These are phyloP conservation scores for Tupaia chinensis DNA, from an alignment of 2,113 vertebrate genomes.

Conservation along the genomic window DNA sequence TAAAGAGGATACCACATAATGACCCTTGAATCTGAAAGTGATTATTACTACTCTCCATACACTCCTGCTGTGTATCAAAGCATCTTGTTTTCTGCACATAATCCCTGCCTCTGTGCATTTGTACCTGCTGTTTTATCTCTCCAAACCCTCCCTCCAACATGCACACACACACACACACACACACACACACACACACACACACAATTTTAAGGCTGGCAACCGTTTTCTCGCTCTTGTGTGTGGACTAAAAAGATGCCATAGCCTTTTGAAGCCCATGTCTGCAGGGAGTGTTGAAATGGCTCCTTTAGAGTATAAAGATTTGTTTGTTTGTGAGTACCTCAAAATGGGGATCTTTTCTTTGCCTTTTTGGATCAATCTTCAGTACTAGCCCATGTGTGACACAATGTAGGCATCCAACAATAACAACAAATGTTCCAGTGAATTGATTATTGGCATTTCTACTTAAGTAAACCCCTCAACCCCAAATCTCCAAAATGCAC, in stretches of 20 bases:
- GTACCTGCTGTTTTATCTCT: neutral
- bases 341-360: neutral
- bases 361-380: neutral
- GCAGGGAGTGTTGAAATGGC: neutral
- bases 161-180: no score
- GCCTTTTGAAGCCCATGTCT: neutral
- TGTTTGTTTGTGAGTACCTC: neutral
- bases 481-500: neutral
- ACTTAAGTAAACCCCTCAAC: neutral
- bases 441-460: neutral
- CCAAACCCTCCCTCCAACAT: neutral
- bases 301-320: neutral
- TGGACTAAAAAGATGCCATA: neutral
- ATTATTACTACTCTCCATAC: neutral
- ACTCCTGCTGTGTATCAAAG: neutral
- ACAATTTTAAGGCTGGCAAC: neutral
- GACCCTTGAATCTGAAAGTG: neutral
- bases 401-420: neutral
- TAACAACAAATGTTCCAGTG: neutral
- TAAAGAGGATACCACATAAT: neutral
- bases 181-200: neutral
- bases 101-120: neutral
- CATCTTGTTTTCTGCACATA: neutral
- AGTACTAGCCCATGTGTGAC: neutral
- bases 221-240: neutral